Evolutionary conservation across 1,140 invertebrate genomes (phyloP).

Genomic region (Steinernema feltiae): DNA sequence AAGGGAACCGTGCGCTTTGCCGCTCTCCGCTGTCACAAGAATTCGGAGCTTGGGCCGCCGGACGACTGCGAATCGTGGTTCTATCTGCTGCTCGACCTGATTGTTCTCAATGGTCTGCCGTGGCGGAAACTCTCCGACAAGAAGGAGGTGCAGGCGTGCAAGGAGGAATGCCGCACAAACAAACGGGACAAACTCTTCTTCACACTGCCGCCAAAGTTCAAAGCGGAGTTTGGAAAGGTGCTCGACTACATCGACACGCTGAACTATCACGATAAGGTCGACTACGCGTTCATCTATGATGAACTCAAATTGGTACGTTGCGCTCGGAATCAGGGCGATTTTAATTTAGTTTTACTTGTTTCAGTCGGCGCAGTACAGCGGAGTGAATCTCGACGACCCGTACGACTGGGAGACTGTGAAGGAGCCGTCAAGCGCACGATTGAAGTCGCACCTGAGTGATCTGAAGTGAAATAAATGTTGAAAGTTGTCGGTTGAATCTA

Average conservation of each 20-base stretch:
- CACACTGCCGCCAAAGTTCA: slow-evolving; percentile 7
- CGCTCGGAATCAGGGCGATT: background rate
- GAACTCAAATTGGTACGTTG: slow-evolving; percentile 20
- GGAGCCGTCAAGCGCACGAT: background rate
- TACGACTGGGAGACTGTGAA: slow-evolving; percentile 39
- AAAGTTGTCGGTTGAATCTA: too few species aligned
- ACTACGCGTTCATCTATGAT: slow-evolving; percentile 29
- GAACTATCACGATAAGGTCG: slow-evolving; percentile 26
- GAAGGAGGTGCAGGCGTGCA: slow-evolving; percentile 24
- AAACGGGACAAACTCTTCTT: slow-evolving; percentile 25
- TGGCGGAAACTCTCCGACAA: slow-evolving; percentile 30
- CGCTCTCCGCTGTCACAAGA: slow-evolving; percentile 24
- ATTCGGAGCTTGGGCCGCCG: slow-evolving; percentile 18
- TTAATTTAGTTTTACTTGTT: slow-evolving; percentile 15
- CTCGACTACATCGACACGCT: slow-evolving; percentile 30
- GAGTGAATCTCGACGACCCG: slow-evolving; percentile 32
- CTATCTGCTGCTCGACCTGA: slow-evolving; percentile 29
- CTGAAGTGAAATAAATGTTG: too few species aligned
- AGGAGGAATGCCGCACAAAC: slow-evolving; percentile 37
- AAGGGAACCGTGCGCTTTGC: slow-evolving; percentile 37
- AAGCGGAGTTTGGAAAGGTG: slow-evolving; percentile 19
- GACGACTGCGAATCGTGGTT: slow-evolving; percentile 36
- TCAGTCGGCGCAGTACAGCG: slow-evolving; percentile 18
- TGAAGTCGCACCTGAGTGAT: background rate
- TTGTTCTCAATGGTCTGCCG: slow-evolving; percentile 20